Conservation (phyloP, 2,113 vertebrate genomes). For the Heloderma charlesbogerti region DNA sequence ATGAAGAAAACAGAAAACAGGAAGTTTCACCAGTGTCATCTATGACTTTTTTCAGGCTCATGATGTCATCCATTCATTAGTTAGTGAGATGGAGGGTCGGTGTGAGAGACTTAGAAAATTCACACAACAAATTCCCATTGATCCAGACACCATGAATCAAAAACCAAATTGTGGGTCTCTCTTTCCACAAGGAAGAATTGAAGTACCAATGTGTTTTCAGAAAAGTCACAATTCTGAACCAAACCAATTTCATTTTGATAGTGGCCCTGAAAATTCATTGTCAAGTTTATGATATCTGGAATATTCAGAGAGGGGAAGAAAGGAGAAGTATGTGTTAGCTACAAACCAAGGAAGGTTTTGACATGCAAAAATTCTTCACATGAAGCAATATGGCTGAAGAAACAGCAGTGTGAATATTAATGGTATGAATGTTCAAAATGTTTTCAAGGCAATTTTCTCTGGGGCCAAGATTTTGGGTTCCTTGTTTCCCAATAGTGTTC, state of each 20-base stretch:
- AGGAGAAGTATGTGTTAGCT: conserved; percentile 20
- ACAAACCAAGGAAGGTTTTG: background rate
- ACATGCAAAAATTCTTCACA: conserved; percentile 18
- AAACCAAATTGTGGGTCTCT: no score
- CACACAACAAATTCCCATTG: background rate
- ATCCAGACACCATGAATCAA: background rate
- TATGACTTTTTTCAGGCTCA: background rate
- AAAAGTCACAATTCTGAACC: conserved; percentile 25
- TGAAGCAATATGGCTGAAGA: background rate
- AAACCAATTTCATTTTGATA: conserved; percentile 6
- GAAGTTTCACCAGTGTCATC: background rate
- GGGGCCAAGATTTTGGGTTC: conserved; percentile 11
- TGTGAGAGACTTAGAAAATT: background rate
- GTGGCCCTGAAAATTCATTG: background rate
- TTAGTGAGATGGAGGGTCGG: background rate
- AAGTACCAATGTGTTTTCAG: background rate
- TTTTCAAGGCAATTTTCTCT: background rate
- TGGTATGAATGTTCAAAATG: background rate
- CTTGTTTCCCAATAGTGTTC: conserved; percentile 45
- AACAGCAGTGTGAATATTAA: background rate
- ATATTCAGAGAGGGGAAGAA: background rate
- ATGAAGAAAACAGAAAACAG: background rate
- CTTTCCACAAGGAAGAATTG: conserved; percentile 4
- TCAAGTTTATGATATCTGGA: conserved; percentile 32
- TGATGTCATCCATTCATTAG: background rate